A percentile compares a stretch with the other conserved stretches of the same genome.
Evolutionary conservation across 2,113 vertebrate species (phyloP).

Genomic region (Phasianus colchicus): DNA sequence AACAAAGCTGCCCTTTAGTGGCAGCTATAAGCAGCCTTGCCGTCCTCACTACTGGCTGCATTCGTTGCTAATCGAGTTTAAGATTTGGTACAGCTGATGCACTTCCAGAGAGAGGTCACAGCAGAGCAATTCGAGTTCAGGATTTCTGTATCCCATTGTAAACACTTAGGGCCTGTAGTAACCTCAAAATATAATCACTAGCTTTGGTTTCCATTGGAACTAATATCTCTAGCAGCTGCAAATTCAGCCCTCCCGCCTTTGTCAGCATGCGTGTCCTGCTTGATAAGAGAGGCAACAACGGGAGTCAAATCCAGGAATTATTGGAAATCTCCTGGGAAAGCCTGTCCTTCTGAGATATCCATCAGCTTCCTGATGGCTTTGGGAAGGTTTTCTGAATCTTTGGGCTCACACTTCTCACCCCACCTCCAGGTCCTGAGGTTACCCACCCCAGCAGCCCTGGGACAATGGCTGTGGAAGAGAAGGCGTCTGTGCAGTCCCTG

Average conservation of each 20-base stretch:
- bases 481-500: neutral
- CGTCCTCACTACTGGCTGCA: neutral
- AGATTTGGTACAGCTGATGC: neutral
- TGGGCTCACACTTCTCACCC: neutral
- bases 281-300: constrained; percentile 26
- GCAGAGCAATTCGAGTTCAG: neutral
- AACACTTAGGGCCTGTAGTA: neutral
- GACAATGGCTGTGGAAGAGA: constrained; percentile 15
- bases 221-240: constrained; percentile 37
- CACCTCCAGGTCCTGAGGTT: constrained; percentile 22
- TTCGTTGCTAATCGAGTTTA: neutral
- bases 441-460: neutral
- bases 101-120: neutral
- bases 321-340: constrained; percentile 41
- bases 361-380: constrained; percentile 33
- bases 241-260: neutral
- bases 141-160: neutral
- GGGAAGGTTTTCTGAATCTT: constrained; percentile 17
- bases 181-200: neutral
- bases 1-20: constrained; percentile 64
- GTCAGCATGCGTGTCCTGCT: neutral
- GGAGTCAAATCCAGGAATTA: constrained; percentile 42
- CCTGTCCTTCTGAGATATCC: constrained; percentile 50
- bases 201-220: neutral
- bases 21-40: constrained; percentile 24